Conservation (phyloP, 2,113 vertebrate species). For the Sebastes schlegelii region DNA sequence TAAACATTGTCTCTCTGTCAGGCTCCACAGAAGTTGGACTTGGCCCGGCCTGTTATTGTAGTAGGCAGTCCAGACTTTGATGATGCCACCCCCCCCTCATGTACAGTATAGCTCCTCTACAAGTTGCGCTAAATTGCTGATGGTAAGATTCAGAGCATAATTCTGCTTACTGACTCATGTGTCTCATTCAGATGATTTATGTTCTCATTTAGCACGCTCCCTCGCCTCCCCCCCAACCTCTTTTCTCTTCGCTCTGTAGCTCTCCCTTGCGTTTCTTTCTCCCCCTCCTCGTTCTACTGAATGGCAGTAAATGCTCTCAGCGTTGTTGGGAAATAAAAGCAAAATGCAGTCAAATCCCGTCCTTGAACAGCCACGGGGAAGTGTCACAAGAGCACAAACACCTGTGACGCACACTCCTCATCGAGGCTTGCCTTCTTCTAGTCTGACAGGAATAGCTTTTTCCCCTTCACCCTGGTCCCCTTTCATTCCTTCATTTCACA, state of each 20-base stretch:
- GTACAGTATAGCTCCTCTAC: neutral
- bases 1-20: neutral
- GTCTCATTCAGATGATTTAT: constrained; percentile 74
- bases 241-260: constrained; percentile 3
- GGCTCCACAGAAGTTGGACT: neutral
- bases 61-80: no score
- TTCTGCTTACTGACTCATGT: constrained; percentile 66
- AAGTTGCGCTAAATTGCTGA: constrained; percentile 48
- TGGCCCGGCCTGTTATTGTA: neutral
- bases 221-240: constrained; percentile 3
- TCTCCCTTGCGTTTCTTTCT: neutral
- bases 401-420: constrained; percentile 57
- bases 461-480: neutral
- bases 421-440: constrained; percentile 32
- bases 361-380: neutral
- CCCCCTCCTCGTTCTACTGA: constrained; percentile 14
- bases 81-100: no score
- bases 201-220: constrained; percentile 57
- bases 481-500: constrained; percentile 46
- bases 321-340: constrained; percentile 22
- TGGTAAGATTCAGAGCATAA: constrained; percentile 52
- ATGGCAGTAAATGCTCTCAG: constrained; percentile 19
- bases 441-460: constrained; percentile 38
- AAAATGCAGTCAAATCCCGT: constrained; percentile 38
- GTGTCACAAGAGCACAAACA: constrained; percentile 50